These are phyloP conservation scores for Aythya baeri DNA, from an alignment of 2,113 vertebrate genomes.

Conservation along the genomic window DNA sequence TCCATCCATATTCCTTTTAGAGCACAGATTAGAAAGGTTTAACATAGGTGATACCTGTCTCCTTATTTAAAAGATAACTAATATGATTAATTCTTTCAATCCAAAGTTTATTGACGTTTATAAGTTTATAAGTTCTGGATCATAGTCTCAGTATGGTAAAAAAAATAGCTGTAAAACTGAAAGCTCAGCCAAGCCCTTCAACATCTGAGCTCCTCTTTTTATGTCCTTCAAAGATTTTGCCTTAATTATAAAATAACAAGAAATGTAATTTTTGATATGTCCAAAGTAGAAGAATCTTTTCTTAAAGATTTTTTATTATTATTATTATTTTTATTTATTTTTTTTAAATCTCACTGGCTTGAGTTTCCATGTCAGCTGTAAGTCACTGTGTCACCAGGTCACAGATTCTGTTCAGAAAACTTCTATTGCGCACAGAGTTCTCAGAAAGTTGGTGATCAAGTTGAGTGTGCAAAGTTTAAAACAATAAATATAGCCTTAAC, in stretches of 20 bases:
- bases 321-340: too few species aligned
- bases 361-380: background rate
- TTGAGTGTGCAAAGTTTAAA: constrained; percentile 71
- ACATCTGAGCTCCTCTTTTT: background rate
- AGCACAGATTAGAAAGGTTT: constrained; percentile 18
- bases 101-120: background rate
- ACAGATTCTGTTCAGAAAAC: constrained; percentile 35
- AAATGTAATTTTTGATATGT: background rate
- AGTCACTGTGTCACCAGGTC: constrained; percentile 39
- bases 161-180: background rate
- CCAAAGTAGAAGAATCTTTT: background rate
- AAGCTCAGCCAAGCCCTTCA: background rate
- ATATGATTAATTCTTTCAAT: background rate
- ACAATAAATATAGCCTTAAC: constrained; percentile 58
- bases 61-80: background rate
- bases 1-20: constrained; percentile 34
- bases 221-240: background rate
- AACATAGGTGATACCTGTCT: background rate
- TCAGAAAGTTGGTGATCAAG: constrained; percentile 45
- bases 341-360: background rate
- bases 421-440: background rate
- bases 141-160: background rate
- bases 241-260: background rate
- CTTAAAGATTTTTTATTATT: background rate
- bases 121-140: background rate